Evolutionary conservation across 2,888 invertebrate species (phyloP), one percentile per base, ranked within the genome.

Genomic region (Dromius quadrimaculatus): DNA sequence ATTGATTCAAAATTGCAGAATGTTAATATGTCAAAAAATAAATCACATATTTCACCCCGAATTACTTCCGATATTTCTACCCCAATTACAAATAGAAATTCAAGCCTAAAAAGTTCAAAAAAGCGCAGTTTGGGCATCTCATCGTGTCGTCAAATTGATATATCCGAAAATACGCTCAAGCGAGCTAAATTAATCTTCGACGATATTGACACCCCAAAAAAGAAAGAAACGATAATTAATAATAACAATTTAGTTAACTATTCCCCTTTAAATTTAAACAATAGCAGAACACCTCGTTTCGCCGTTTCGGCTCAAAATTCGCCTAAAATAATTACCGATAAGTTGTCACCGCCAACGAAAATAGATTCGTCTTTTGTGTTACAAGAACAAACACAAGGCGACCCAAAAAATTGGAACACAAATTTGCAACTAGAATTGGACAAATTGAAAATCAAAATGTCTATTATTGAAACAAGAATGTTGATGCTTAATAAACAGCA

Each of bases 111-210:
- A 32, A 45, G 32, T 23, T 54, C 38, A 41, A 79, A 76, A 50
- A 78, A 75, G 71, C 74, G 78, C 47, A 70, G 70, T 41, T 74
- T 80, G 22, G 80, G 80, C 2, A 71, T 77, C 32, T 75, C 77
- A n/a, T 71, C 73, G n/a, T 77, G 76, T 41, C 79, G 76, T 64
- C 78, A 76, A 59, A 76, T 78, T 70, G 74, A 75, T 38, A 75
- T 78, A 32, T 77, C 78, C 71, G 78, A 76, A 73, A 77, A 73
- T 47, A 78, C 75, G 32, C 72, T 79, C 28, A 74, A 80, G 71
- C 77, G 71, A 73, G 79, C 78, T 2, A 76, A 73, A 71, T 73
- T 74, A 9, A 45, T 79, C 47, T 79, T 78, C 72, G 74, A 74
- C 54, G 72, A 69, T 38, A 61, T 72, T 11, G 72, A 70, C 62